Evolutionary conservation across 2,797 vertebrate genomes (phyloP).

Genomic region (Takifugu rubripes): DNA sequence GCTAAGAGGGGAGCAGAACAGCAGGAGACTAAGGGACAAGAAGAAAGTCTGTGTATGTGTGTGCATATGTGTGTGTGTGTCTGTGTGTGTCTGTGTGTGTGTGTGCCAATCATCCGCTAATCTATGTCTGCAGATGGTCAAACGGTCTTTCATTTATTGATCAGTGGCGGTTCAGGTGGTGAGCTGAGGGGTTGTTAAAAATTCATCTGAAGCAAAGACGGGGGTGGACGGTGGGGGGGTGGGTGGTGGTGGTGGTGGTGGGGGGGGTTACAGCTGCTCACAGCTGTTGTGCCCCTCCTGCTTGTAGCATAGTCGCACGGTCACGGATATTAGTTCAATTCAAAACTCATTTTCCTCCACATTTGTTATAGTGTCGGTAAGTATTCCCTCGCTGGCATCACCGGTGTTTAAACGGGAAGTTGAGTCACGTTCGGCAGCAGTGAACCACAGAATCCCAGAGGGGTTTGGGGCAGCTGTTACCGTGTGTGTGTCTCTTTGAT

Average conservation of each 20-base stretch:
- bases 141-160: slow-evolving; percentile 48
- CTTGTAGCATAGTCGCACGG: no score
- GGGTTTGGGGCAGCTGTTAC: slow-evolving; percentile 61
- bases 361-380: no score
- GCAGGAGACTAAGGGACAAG: slow-evolving; percentile 11
- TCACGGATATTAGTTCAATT: no score
- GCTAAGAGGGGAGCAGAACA: slow-evolving; percentile 22
- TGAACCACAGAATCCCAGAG: slow-evolving; percentile 46
- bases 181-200: slow-evolving; percentile 51
- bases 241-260: no score
- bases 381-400: slow-evolving; percentile 2
- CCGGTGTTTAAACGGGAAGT: slow-evolving; percentile 35
- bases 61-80: no score
- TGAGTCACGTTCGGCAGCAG: slow-evolving; percentile 44
- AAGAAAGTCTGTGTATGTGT: no score
- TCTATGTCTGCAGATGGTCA: slow-evolving; percentile 44
- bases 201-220: slow-evolving; percentile 46
- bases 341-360: no score
- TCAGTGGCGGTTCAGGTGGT: slow-evolving; percentile 57
- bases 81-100: neutral
- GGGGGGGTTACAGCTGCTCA: slow-evolving; percentile 24
- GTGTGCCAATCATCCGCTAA: slow-evolving; percentile 50
- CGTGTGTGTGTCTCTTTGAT: slow-evolving; percentile 45
- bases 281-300: neutral
- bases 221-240: no score